Conservation (phyloP, 53 echinoderm and acorn worm species). For the Crossaster papposus region DNA sequence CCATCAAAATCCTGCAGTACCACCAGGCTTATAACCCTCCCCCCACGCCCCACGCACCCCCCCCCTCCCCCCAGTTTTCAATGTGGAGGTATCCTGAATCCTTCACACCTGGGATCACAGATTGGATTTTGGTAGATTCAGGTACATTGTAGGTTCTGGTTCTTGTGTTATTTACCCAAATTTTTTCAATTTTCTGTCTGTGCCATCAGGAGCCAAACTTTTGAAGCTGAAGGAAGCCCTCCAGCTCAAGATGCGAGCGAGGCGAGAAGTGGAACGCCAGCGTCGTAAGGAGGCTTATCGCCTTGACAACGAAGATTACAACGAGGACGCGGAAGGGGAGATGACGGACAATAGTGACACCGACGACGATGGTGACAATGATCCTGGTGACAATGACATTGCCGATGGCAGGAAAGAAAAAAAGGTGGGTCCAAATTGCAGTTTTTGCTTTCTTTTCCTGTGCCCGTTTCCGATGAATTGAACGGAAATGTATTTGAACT, state of each 20-base stretch:
- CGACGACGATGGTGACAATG: slow-evolving; percentile 68
- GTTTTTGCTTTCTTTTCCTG: too few relatives aligned
- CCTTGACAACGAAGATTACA: slow-evolving; percentile 92
- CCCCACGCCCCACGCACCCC: too few relatives aligned
- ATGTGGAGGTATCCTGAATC: too few relatives aligned
- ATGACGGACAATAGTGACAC: slow-evolving; percentile 80
- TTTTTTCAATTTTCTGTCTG: neutral
- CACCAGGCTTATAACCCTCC: too few relatives aligned
- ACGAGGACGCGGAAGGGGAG: slow-evolving; percentile 76
- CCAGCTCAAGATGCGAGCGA: slow-evolving; percentile 74
- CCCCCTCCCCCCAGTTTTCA: too few relatives aligned
- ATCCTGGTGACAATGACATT: neutral
- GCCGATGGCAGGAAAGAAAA: neutral
- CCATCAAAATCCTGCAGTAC: too few relatives aligned
- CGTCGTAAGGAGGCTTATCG: slow-evolving; percentile 76
- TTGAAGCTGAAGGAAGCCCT: slow-evolving; percentile 81
- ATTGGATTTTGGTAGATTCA: too few relatives aligned
- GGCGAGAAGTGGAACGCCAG: slow-evolving; percentile 80
- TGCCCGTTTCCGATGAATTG: neutral
- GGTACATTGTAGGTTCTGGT: too few relatives aligned
- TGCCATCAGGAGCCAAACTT: slow-evolving; percentile 86
- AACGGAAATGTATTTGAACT: too few relatives aligned
- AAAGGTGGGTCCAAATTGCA: neutral
- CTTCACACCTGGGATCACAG: too few relatives aligned
- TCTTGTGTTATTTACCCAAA: too few relatives aligned